Base-by-base conservation (phyloP, 2,888 invertebrate species). In the Anthrax anthrax region DNA sequence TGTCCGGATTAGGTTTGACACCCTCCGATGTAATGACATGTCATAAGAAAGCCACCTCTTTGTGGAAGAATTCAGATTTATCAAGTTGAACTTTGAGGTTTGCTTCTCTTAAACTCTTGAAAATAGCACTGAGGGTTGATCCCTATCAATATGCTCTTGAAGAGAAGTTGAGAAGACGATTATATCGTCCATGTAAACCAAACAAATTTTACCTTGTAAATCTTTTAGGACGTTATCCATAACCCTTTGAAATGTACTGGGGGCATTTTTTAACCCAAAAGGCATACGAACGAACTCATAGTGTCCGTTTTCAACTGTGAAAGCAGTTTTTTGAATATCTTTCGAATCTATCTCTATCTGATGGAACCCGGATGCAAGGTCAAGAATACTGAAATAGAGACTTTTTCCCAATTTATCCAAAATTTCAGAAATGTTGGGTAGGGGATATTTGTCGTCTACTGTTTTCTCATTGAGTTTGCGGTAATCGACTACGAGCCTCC, bases 251-350 rank as follows among this genome's bases (percentile, higher is more conserved):
- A n/a, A n/a, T n/a, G n/a, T n/a, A n/a, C n/a, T n/a, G n/a, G 48
- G 42, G 6, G 48, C 48, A n/a, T 46, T 44, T 34, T 47, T 49
- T 12, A 45, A 13, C 1, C 59, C 64, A 48, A 65, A 61, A 1
- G 61, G 60, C 59, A 64, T 60, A 18, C 60, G 36, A 8, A 36
- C 48, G 43, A 51, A 64, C 52, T 63, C 55, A 42, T 55, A 62
- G 49, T 61, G 62, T 2, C 42, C 42, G 14, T 32, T 17, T 13
- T 32, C 32, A 4, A 42, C 42, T 5, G 42, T 32, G 16, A 42
- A 27, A 18, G 32, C 42, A 1, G 42, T 42, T 61, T 63, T 44
- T 46, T 39, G 17, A 2, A 53, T 52, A 18, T 57, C 55, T 12
- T 52, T 48, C 34, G 44, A 37, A 13, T 53, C 43, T 37, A 63